Conservation (phyloP, 2,888 invertebrate species). For the Drosophila birchii region DNA sequence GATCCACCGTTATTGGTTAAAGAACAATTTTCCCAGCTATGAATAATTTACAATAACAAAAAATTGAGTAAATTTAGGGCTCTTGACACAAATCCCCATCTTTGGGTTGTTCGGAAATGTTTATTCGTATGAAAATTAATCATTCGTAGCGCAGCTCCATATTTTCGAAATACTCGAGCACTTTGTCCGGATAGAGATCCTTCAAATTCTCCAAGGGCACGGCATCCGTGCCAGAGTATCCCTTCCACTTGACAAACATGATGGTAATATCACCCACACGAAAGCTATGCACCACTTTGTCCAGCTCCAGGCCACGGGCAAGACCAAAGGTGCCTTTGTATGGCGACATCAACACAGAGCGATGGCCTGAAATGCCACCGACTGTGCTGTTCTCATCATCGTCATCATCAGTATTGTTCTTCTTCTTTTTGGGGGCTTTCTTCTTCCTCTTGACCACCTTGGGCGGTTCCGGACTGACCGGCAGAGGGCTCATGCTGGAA, state of each 20-base stretch:
- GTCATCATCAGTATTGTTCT: too few species aligned
- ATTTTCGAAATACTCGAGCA: conserved; percentile 42
- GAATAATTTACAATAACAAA: too few species aligned
- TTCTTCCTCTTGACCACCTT: too few species aligned
- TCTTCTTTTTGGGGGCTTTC: too few species aligned
- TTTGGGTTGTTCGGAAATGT: neutral
- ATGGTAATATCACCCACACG: neutral
- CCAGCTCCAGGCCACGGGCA: conserved; percentile 41
- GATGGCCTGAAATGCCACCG: too few species aligned
- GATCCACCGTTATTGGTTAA: neutral
- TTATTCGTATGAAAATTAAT: neutral
- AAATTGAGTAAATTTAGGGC: too few species aligned
- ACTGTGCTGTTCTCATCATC: too few species aligned
- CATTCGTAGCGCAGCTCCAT: neutral
- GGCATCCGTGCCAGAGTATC: neutral
- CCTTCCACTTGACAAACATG: conserved; percentile 49
- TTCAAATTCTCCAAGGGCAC: conserved; percentile 23
- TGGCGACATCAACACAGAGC: too few species aligned
- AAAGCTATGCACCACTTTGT: conserved; percentile 25
- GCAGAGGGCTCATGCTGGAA: neutral
- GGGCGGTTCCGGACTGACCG: neutral
- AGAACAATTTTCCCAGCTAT: too few species aligned
- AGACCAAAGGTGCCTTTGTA: conserved; percentile 27
- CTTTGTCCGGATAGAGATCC: conserved; percentile 19
- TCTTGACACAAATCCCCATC: neutral